Percentiles rank a stretch among this genome's conserved stretches.
These are phyloP conservation scores for Vireo griseus DNA, from an alignment of 2,797 vertebrate species.

Conservation along the genomic window DNA sequence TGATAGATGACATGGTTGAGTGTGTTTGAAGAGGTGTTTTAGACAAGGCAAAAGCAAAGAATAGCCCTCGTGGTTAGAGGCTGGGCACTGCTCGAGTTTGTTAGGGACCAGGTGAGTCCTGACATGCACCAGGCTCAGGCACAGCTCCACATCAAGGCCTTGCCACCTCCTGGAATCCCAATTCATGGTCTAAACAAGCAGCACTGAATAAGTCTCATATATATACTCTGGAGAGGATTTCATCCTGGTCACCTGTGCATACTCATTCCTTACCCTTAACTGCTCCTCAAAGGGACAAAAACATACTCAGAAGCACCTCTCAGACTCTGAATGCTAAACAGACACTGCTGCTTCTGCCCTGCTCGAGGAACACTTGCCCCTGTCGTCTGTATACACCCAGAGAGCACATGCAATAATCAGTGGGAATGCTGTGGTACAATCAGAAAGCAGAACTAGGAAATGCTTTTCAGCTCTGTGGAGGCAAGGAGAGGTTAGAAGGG, in stretches of 20 bases:
- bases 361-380: rapidly evolving
- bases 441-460: neutral
- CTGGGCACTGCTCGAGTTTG: neutral
- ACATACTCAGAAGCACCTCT: neutral
- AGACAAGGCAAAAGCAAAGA: neutral
- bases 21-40: neutral
- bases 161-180: neutral
- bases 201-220: neutral
- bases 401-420: neutral
- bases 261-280: neutral
- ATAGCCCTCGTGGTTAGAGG: neutral
- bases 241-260: neutral
- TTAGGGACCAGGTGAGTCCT: neutral
- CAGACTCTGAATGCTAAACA: neutral
- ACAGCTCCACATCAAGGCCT: neutral
- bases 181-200: neutral
- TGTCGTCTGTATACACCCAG: neutral
- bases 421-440: neutral
- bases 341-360: neutral
- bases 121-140: neutral
- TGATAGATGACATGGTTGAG: neutral
- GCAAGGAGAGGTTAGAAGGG: neutral
- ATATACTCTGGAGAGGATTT: neutral
- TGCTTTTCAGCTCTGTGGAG: neutral
- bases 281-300: neutral